Evolutionary conservation across 2,888 invertebrate species (phyloP), one percentile per base, ranked within the genome.

Genomic region (Ormyrus thymus): DNA sequence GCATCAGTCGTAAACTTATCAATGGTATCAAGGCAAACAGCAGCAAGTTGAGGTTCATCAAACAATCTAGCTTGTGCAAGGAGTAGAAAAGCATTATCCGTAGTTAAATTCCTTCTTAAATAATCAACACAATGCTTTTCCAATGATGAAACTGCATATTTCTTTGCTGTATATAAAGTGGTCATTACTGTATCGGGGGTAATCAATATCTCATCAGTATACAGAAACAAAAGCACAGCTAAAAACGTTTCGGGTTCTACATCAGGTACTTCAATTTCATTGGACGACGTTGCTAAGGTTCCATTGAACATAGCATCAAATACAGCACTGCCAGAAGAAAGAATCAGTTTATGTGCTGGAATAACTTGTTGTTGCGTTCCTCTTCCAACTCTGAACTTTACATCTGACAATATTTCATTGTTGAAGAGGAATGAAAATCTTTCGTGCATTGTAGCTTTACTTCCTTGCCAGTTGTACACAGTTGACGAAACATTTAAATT

Each of bases 271-370:
- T 95, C 95, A 70, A 96, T 94, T 84, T 95, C 94, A 77, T 93
- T 92, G 68, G 93, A 93, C 78, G 92, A 92, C 0, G 94, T 93
- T 0, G 94, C 94, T 85, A 95, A 89, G 0, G 94, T 94, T 50
- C 96, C 95, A 86, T 95, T 95, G 86, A 97, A 96, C 94, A 96
- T 95, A 7, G 95, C 95, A 89, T 96, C 96, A 87, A 97, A 97
- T 1, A 97, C 96, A 0, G 95, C 95, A 86, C 95, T 95, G 1
- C 96, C 96, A 8, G 95, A 94, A 0, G 95, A 95, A 53, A 97
- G 89, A 0, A 97, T 94, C 86, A 96, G 95, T 88, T 93, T 95
- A 85, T 95, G 95, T 0, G 96, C 96, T 0, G 95, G 95, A 81
- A 96, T 94, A 11, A 94, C 91, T 87, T 94, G 93, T 81, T 93